Percentiles rank a stretch among this genome's conserved stretches.
phyloP scores from a whole-genome alignment of 2,888 invertebrate genomes.

The Tenthredo scrophulariae region DNA sequence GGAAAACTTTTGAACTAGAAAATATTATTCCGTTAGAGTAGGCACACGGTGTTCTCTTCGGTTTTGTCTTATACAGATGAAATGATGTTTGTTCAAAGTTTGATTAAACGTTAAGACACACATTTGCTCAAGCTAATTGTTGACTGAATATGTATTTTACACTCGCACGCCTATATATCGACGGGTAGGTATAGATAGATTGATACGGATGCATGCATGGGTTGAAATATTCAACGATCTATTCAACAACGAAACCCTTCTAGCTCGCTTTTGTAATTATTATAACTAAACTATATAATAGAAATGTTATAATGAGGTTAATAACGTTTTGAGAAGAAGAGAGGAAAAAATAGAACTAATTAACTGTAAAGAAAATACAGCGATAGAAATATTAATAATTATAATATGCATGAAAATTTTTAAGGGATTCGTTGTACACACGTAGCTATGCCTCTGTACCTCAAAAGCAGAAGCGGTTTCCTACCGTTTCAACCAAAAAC shows the following conservation, averaged over 20 bases:
- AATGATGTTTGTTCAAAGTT: constrained; percentile 3
- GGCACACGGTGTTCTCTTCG: not conserved
- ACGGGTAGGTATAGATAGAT: not conserved
- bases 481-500: not conserved
- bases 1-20: no score
- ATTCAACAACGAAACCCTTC: not conserved
- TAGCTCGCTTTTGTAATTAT: not conserved
- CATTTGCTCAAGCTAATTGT: not conserved
- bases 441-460: not conserved
- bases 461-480: not conserved
- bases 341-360: no score
- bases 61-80: not conserved
- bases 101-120: constrained; percentile 10
- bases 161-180: not conserved
- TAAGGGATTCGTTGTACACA: not conserved
- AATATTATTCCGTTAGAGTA: not conserved
- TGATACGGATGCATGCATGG: not conserved
- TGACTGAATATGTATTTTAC: not conserved
- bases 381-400: not conserved
- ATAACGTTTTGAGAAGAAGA: no score
- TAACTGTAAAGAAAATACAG: no score
- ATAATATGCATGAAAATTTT: not conserved
- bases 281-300: no score
- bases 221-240: not conserved
- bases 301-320: no score